phyloP scores from a whole-genome alignment of 2,113 vertebrate genomes.

The Mesitornis unicolor region DNA sequence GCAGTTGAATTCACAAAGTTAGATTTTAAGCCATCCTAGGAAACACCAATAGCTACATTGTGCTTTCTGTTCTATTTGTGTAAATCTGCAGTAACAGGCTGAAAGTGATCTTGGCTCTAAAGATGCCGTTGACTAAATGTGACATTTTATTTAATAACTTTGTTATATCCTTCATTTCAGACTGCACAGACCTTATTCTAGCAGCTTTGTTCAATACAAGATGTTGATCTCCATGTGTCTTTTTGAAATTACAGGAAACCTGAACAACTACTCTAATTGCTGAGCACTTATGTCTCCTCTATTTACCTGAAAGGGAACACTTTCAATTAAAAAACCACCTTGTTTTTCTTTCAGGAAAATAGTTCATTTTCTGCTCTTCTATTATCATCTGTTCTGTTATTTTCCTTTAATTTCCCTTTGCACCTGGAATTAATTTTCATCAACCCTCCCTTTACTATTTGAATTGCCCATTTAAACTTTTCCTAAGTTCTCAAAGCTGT shows the following conservation, averaged over 20 bases:
- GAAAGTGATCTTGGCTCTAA: background rate
- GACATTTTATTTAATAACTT: background rate
- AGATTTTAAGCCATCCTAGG: background rate
- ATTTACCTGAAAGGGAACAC: background rate
- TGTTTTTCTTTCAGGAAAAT: constrained; percentile 20
- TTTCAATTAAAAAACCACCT: constrained; percentile 12
- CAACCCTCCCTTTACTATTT: background rate
- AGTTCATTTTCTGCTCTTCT: background rate
- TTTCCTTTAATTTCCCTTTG: constrained; percentile 38
- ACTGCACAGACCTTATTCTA: background rate
- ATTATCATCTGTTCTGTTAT: constrained; percentile 13
- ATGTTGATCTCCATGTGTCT: background rate
- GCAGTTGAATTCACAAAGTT: background rate
- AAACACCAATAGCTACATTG: background rate
- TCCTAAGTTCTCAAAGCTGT: background rate
- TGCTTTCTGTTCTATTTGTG: background rate
- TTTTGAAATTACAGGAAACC: background rate
- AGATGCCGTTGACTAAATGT: background rate
- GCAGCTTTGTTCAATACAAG: background rate
- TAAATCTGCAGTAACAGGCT: background rate
- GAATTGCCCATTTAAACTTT: constrained; percentile 40
- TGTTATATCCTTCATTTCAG: background rate
- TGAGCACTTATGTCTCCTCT: background rate
- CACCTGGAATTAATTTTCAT: constrained; percentile 50
- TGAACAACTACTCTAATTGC: background rate